phyloP scores from a whole-genome alignment of 2,113 vertebrate species.

The Leptodactylus fuscus region DNA sequence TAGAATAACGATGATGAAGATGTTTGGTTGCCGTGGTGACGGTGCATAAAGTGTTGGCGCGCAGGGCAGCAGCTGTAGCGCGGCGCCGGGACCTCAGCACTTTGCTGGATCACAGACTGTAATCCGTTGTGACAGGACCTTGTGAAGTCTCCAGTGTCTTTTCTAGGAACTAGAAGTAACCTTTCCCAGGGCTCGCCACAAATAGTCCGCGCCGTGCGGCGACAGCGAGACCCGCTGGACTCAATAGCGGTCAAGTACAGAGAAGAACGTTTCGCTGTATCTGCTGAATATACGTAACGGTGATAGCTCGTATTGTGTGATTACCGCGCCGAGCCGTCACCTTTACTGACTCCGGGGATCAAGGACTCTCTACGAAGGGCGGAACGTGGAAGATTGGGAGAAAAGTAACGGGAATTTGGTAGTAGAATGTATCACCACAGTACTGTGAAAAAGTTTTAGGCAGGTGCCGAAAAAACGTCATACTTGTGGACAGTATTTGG shows the following conservation, averaged over 20 bases:
- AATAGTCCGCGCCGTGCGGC: not conserved
- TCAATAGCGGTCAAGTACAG: not conserved
- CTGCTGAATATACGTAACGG: not conserved
- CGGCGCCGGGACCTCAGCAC: constrained; percentile 10
- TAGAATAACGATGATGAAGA: not conserved
- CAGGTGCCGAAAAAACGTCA: no score
- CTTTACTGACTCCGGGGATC: not conserved
- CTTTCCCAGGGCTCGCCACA: not conserved
- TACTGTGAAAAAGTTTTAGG: no score
- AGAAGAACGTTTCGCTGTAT: not conserved
- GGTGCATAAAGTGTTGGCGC: not conserved
- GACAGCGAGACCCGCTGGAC: not conserved
- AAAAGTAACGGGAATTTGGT: no score
- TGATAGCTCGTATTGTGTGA: not conserved
- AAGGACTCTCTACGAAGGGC: no score
- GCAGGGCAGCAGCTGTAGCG: constrained; percentile 21
- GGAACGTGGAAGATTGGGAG: no score
- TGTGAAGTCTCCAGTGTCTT: not conserved
- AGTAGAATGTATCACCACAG: no score
- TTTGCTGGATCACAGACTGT: constrained; percentile 4
- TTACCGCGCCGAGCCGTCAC: not conserved
- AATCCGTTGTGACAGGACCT: not conserved
- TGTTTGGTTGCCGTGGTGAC: constrained; percentile 26
- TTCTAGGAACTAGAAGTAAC: constrained; percentile 27
- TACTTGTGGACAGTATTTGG: no score